Base-by-base conservation (phyloP, 2,888 invertebrate genomes). In the Nowickia ferox region DNA sequence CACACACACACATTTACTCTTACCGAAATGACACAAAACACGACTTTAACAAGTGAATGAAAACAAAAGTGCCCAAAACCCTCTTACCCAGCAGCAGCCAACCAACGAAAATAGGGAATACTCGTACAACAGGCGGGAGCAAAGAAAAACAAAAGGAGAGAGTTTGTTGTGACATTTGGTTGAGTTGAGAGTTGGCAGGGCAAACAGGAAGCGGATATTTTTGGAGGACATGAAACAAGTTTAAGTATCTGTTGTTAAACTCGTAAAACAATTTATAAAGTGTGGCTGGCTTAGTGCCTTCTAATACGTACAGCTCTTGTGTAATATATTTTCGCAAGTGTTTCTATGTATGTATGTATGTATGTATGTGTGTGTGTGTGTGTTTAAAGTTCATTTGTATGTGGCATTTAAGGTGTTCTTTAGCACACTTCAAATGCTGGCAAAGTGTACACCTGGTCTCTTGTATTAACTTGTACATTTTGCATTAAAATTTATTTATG, bases 381-480 rank as follows among this genome's bases (percentile, higher is more conserved):
- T 44, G 55, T 57, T 42, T 46, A 40, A 63, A 42, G 51, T 75
- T 75, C 40, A 22, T 15, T 44, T 57, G 40, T 53, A 44, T 76
- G 63, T 65, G 53, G n/a, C 44, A 44, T 44, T n/a, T 53, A 72
- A 72, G 42, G 61, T 76, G 76, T 69, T 53, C 55, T 55, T 63
- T 68, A 61, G 61, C 13, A 46, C 72, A 86, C 86, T 85, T 82
- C 71, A 79, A 79, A 65, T 57, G 42, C 69, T 74, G 68, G 51
- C 69, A 79, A 86, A 83, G 65, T 86, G 79, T 65, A 83, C 86
- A 86, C 79, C 86, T 86, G 86, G 75, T 69, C 59, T 30, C 55
- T 42, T 53, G 51, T 57, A 76, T 66, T 66, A 66, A 68, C 61
- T 79, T 71, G 40, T 46, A 63, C 17, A 61, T 69, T 69, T 69